Evolutionary conservation across 1,140 invertebrate genomes (phyloP).

Genomic region (Diabrotica undecimpunctata): DNA sequence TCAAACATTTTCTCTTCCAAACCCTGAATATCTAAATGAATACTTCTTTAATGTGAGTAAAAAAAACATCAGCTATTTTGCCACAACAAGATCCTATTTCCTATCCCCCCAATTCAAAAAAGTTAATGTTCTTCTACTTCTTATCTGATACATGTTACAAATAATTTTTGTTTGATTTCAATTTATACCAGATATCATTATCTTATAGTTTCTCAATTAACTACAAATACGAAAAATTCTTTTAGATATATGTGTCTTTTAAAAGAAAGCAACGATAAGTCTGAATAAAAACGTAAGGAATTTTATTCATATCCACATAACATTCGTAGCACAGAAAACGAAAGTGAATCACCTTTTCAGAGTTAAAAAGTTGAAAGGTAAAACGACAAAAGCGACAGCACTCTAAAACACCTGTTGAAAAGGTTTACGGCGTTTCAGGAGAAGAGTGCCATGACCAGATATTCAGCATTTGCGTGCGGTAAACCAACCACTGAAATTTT

Average conservation of each 20-base stretch:
- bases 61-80: too few species aligned
- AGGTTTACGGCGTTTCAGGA: neutral
- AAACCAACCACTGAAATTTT: conserved; percentile 2
- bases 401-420: conserved; percentile 10
- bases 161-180: too few species aligned
- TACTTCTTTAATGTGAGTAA: too few species aligned
- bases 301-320: neutral
- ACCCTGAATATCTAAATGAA: too few species aligned
- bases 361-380: conserved; percentile 1
- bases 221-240: too few species aligned
- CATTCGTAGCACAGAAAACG: neutral
- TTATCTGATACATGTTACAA: too few species aligned
- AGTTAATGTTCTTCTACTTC: too few species aligned
- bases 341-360: conserved; percentile 6
- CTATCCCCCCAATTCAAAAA: too few species aligned
- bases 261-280: neutral
- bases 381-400: conserved; percentile 11
- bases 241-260: neutral
- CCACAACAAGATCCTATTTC: too few species aligned
- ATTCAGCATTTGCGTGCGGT: conserved; percentile 10
- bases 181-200: neutral
- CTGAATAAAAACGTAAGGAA: neutral
- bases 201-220: neutral
- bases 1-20: too few species aligned
- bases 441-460: conserved; percentile 8